These are phyloP conservation scores for Anastrepha ludens DNA, from an alignment of 1,140 invertebrate genomes.

Conservation along the genomic window DNA sequence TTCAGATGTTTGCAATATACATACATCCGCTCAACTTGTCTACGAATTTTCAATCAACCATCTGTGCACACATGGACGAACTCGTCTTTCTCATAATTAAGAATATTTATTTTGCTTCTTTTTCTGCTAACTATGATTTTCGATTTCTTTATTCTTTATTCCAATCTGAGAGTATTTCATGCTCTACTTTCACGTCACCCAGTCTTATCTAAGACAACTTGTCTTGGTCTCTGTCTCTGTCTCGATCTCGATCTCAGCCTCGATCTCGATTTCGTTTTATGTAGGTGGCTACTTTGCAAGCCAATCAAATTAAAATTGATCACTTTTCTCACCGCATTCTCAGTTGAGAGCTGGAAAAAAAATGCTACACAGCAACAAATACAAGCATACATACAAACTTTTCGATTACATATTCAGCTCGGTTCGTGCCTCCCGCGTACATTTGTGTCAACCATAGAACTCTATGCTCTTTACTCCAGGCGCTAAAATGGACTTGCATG, in stretches of 20 bases:
- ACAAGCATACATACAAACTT: not conserved
- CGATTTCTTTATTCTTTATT: no score
- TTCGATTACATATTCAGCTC: not conserved
- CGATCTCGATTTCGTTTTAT: not conserved
- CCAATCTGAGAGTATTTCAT: not conserved
- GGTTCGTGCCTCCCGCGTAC: not conserved
- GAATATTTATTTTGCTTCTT: no score
- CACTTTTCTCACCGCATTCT: slow-evolving; percentile 23
- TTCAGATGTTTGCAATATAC: no score
- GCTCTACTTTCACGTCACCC: not conserved
- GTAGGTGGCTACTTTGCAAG: not conserved
- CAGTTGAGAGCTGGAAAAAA: not conserved
- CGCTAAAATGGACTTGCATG: not conserved
- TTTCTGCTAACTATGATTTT: no score
- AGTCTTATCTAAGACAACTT: not conserved
- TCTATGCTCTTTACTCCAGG: not conserved
- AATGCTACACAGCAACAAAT: not conserved
- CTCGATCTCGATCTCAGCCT: not conserved
- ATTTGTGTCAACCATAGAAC: slow-evolving; percentile 4
- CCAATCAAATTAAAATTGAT: slow-evolving; percentile 22
- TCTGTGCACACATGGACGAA: no score
- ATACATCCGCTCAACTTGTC: no score
- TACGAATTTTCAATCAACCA: no score
- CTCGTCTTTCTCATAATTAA: no score
- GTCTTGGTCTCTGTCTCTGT: not conserved